Percentiles rank a stretch among this genome's conserved stretches.
Conservation (phyloP, 2,113 vertebrate species). For the Cepphus grylle region DNA sequence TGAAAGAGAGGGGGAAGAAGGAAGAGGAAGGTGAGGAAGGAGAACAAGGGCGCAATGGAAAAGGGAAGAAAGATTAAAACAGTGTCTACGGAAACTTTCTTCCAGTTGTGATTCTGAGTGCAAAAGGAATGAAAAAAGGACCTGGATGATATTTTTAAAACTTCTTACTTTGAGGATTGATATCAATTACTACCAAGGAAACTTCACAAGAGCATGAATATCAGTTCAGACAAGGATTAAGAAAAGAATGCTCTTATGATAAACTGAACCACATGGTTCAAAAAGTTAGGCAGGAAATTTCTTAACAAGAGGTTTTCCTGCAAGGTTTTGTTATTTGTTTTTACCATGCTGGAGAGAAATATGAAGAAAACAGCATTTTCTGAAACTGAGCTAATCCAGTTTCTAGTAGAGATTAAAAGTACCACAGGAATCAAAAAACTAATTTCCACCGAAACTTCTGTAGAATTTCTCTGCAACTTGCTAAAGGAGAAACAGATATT, state of each 20-base stretch:
- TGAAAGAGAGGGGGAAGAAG: background rate
- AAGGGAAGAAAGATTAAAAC: background rate
- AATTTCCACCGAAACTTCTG: background rate
- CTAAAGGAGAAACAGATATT: background rate
- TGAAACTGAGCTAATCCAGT: constrained; percentile 12
- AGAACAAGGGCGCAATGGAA: background rate
- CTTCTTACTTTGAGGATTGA: background rate
- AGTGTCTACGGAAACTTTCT: background rate
- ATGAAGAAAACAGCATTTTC: background rate
- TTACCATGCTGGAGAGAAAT: background rate
- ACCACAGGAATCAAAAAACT: background rate
- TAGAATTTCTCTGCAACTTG: background rate
- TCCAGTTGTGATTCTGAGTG: background rate
- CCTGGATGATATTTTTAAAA: background rate
- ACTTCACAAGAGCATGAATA: background rate
- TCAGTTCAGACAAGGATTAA: background rate
- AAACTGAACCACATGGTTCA: background rate
- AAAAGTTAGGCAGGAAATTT: background rate
- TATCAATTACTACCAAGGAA: background rate
- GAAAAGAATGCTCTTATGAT: background rate
- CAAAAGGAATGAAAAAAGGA: background rate
- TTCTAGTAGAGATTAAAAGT: constrained; percentile 32
- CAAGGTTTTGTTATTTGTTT: background rate
- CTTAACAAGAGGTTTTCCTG: background rate
- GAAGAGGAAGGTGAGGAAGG: background rate